phyloP scores from a whole-genome alignment of 2,113 vertebrate genomes.

The Mandrillus leucophaeus region DNA sequence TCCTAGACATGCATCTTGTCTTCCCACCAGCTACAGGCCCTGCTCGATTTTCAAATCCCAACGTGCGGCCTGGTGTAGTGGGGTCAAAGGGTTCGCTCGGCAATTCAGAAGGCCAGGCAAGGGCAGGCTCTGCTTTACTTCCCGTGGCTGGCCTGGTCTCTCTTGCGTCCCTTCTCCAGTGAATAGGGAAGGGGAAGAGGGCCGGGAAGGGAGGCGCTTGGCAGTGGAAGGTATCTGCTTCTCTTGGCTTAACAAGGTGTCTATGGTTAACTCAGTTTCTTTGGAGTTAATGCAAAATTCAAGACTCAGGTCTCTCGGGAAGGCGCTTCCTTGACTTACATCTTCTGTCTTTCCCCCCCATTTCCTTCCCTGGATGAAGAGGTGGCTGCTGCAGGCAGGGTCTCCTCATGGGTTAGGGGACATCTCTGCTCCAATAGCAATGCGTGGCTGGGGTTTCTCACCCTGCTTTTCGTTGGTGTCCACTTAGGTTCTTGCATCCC shows the following conservation, averaged over 20 bases:
- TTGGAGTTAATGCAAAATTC: neutral
- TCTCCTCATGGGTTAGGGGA: fast-evolving
- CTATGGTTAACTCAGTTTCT: neutral
- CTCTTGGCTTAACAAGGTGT: neutral
- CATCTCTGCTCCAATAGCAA: fast-evolving
- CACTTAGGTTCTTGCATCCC: neutral
- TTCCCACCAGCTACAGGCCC: neutral
- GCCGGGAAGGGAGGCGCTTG: fast-evolving
- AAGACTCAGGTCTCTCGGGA: fast-evolving
- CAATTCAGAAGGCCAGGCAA: neutral
- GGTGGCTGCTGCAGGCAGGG: too few species aligned
- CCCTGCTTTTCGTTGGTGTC: fast-evolving
- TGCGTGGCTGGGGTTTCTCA: neutral
- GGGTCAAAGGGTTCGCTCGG: fast-evolving
- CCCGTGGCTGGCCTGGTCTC: fast-evolving
- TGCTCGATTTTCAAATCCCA: too few species aligned
- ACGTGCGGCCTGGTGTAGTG: fast-evolving
- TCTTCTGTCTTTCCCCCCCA: too few species aligned
- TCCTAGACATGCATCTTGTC: too few species aligned
- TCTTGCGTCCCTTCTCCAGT: fast-evolving
- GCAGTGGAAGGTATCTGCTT: fast-evolving
- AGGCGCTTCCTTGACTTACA: neutral
- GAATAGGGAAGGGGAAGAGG: neutral
- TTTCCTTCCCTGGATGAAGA: too few species aligned
- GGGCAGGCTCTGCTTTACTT: fast-evolving